Conservation (phyloP, 2,113 vertebrate genomes). For the Mesitornis unicolor region DNA sequence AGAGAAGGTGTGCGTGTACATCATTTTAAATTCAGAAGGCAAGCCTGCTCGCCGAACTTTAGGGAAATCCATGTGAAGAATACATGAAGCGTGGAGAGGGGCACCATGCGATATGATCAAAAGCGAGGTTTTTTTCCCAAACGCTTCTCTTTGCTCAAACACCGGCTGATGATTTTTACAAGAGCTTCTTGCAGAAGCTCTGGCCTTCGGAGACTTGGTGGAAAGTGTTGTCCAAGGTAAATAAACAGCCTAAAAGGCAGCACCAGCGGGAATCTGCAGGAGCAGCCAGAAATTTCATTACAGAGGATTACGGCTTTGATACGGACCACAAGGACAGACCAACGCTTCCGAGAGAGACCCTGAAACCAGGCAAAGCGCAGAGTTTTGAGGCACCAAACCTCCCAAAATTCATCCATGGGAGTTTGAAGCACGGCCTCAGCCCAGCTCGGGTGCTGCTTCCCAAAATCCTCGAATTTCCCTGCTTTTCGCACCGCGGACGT, state of each 20-base stretch:
- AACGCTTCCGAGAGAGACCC: accelerated
- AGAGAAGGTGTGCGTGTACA: neutral
- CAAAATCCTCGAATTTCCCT: no score
- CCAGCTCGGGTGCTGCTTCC: neutral
- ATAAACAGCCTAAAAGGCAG: conserved; percentile 25
- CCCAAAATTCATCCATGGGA: accelerated
- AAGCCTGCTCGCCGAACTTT: neutral
- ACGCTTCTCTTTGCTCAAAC: neutral
- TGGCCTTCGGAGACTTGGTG: accelerated
- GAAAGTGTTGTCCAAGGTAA: neutral
- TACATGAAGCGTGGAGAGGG: neutral
- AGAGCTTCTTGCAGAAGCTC: neutral
- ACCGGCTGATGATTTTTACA: neutral
- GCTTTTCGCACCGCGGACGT: no score
- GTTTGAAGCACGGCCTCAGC: neutral
- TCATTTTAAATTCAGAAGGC: conserved; percentile 37
- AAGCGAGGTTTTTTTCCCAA: neutral
- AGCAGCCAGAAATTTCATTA: neutral
- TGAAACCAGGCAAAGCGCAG: accelerated
- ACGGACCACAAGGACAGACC: accelerated
- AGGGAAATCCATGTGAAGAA: neutral
- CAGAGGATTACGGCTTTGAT: neutral
- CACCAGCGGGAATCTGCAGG: neutral
- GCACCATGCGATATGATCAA: neutral
- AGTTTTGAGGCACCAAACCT: neutral